Conservation (phyloP, 2,113 vertebrate species). For the Cephalopterus ornatus region DNA sequence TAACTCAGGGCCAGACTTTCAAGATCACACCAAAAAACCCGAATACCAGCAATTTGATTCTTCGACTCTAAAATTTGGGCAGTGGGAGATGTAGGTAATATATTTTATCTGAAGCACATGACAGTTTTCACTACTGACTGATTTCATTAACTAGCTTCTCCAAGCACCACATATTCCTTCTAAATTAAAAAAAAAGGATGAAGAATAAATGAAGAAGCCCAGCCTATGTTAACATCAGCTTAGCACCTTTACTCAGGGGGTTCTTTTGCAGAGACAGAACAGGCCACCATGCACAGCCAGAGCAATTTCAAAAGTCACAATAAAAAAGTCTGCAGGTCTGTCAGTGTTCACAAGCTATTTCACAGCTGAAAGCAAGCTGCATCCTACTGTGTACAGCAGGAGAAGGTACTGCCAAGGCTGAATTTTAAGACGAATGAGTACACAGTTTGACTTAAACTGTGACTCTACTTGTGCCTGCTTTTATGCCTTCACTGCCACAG, state of each 20-base stretch:
- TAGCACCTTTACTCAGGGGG: neutral
- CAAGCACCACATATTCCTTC: too few relatives aligned
- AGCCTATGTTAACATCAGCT: too few relatives aligned
- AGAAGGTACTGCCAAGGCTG: neutral
- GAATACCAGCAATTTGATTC: neutral
- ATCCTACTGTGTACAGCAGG: neutral
- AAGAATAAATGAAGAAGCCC: too few relatives aligned
- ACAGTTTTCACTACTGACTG: too few relatives aligned
- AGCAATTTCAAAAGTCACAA: neutral
- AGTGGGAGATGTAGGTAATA: fast-evolving
- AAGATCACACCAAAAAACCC: neutral
- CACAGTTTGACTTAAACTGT: neutral
- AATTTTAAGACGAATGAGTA: neutral
- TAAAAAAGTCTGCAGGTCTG: neutral
- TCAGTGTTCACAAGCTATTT: neutral
- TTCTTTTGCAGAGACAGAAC: neutral
- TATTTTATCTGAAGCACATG: too few relatives aligned
- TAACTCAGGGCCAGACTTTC: neutral
- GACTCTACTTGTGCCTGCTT: neutral
- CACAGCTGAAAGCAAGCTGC: neutral
- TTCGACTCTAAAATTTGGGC: neutral
- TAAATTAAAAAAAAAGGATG: too few relatives aligned
- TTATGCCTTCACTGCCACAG: neutral
- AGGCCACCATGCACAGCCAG: neutral
- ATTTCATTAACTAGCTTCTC: too few relatives aligned